Evolutionary conservation across 37 sponge, comb jelly and placozoan genomes (phyloP), one percentile per base, ranked within the genome.

Genomic region (Chondrosia reniformis): DNA sequence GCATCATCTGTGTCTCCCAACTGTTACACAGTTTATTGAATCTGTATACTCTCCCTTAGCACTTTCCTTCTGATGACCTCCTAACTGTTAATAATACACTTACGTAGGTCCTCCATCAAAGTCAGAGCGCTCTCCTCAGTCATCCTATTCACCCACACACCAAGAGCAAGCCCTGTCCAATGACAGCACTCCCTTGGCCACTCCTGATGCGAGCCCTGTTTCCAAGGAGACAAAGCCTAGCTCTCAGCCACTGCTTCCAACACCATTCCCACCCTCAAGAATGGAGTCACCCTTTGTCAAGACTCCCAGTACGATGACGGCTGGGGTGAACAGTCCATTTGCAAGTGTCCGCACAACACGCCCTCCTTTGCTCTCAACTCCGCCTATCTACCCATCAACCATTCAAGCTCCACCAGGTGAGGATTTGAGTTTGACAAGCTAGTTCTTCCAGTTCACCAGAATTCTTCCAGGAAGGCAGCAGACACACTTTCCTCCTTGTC

Each of bases 241-340:
- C n/a, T n/a, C 40, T 21, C 72, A 40, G 44, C 72, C 72, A 37
- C 44, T 69, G 22, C 72, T 69, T 25, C 72, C 72, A 31, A 69
- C 72, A 37, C 72, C 72, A 10, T 43, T 69, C 10, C 72, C 72
- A 69, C 66, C 66, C 28, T 36, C 66, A 32, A 19, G 5, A 2
- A 64, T 32, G 31, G 31, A 19, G 4, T n/a, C n/a, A n/a, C 43
- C 72, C 72, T 6, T 4, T 69, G 43, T n/a, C n/a, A 69, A 69
- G 72, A 43, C 72, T 22, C 41, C 72, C n/a, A 69, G n/a, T 24
- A 6, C 10, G 32, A 38, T 69, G 72, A 41, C 72, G 22, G 72
- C 41, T 41, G 72, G 72, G 2, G 72, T 41, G 36, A 6, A 21
- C 2, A 24, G 22, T 38, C 72, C 72, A n/a, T 31, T 17, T 2